Evolutionary conservation across 2,797 vertebrate genomes (phyloP).

Genomic region (Podarcis lilfordi): DNA sequence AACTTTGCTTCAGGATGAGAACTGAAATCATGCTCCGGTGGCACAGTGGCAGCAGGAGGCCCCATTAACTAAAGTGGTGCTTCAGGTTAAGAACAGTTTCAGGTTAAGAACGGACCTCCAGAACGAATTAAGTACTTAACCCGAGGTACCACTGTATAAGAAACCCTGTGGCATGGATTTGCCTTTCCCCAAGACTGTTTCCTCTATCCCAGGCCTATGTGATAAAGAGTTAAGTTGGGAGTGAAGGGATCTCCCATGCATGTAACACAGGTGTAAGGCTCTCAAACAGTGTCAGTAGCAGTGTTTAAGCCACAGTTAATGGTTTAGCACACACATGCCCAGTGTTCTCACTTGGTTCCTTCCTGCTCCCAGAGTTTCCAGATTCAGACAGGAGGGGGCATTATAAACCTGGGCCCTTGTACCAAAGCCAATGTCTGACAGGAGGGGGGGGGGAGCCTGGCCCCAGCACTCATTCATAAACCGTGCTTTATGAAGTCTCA

Average conservation of each 20-base stretch:
- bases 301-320: no score
- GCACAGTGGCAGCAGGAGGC: no score
- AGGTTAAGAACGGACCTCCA: no score
- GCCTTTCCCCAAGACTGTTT: not conserved
- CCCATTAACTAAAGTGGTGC: no score
- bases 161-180: not conserved
- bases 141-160: no score
- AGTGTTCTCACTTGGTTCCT: no score
- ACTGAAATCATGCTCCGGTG: no score
- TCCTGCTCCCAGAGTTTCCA: not conserved
- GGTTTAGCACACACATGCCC: no score
- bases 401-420: not conserved
- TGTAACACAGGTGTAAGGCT: no score
- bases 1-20: no score
- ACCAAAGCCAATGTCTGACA: not conserved
- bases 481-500: not conserved
- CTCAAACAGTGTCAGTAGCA: not conserved
- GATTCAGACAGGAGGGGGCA: not conserved
- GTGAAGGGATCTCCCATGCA: not conserved
- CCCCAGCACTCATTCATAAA: not conserved
- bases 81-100: no score
- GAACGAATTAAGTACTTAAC: no score
- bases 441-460: not conserved
- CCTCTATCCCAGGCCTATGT: not conserved
- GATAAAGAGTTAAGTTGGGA: not conserved